Evolutionary conservation across 1,140 invertebrate species (phyloP), one percentile per base, ranked within the genome.

Genomic region (Solenopsis fugax): DNA sequence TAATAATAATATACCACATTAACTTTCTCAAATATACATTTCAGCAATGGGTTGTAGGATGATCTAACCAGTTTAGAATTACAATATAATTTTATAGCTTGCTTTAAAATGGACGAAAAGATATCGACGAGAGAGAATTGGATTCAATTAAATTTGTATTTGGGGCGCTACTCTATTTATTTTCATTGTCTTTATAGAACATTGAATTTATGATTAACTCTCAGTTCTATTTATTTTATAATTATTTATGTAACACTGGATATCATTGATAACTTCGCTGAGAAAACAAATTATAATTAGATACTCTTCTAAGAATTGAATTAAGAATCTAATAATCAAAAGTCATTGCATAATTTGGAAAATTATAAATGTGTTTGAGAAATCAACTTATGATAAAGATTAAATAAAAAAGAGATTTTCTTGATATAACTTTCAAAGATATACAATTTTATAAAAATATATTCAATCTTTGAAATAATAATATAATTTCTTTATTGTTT

Each of bases 1-100:
- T 69, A 69, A 69, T 69, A 67, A 45, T 67, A 69, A 45, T 48
- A 60, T 58, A 72, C 7, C 24, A 37, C 4, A 82, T 75, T 34
- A 84, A 71, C 10, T 56, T 71, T 56, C 24, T 37, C 4, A 37
- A 37, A 60, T 84, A 73, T 37, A 73, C 73, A 84, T 48, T 84
- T 75, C 4, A 29, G 29, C n/a, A 58, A 9, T 50, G 18, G 37
- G 6, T 71, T 45, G 45, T 72, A 48, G 7, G 13, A 10, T 71
- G 41, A 16, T 1, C 13, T 21, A 12, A 3, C 67, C 54, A 41
- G 48, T 73, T 58, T 71, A 10, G 12, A 50, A 18, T 80, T 24
- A 48, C 34, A 58, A 69, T 6, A 60, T 21, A 13, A 21, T n/a
- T 41, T 12, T 12, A 37, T 50, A 16, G 12, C 18, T 29, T 84